phyloP scores from a whole-genome alignment of 2,113 vertebrate genomes.

The Notechis scutatus region DNA sequence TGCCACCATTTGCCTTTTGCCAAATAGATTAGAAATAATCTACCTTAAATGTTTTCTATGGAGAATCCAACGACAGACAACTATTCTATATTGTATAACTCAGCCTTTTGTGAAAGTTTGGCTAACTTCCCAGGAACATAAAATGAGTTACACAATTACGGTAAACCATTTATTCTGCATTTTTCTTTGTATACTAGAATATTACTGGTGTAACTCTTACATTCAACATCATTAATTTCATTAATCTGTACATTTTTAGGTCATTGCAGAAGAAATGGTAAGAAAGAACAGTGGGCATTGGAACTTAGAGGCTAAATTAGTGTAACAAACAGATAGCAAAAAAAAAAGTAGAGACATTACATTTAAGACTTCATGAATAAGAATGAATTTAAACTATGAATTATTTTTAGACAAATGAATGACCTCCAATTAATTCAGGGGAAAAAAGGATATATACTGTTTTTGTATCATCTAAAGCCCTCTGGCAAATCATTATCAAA shows the following conservation, averaged over 20 bases:
- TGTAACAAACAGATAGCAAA: not conserved
- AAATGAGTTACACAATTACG: not conserved
- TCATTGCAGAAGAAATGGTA: not conserved
- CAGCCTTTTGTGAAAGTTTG: not conserved
- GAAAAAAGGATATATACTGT: not conserved
- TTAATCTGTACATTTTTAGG: not conserved
- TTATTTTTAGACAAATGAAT: not conserved
- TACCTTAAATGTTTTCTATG: not conserved
- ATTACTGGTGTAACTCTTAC: not conserved
- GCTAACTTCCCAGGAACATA: not conserved
- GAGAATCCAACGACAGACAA: not conserved
- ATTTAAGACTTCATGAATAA: not conserved
- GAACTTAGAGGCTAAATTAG: not conserved
- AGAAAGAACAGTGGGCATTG: not conserved
- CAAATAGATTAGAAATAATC: slow-evolving; percentile 33
- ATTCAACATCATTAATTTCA: not conserved
- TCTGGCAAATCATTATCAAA: not conserved
- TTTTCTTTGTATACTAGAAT: not conserved
- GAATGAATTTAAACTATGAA: not conserved
- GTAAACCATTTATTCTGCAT: not conserved
- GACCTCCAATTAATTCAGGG: not conserved
- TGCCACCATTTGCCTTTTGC: slow-evolving; percentile 68
- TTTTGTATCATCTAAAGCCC: not conserved
- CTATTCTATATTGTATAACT: not conserved
- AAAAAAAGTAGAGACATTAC: not conserved